Percentiles rank a stretch among this genome's conserved stretches.
Conservation (phyloP, 2,888 invertebrate species). For the Gryllus longicercus region DNA sequence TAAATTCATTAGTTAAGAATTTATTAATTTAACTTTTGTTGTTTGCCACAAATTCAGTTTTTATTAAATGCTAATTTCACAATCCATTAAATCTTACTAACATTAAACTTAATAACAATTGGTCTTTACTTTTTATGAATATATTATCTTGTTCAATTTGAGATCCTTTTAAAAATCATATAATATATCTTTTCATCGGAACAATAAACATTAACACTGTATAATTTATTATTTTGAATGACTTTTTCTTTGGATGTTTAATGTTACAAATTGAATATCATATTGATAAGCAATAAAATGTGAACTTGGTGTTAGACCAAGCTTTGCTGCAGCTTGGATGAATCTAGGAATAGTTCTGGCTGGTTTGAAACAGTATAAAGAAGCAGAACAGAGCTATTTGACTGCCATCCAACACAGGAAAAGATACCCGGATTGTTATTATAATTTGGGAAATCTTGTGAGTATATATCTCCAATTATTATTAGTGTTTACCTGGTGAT, state of each 20-base stretch:
- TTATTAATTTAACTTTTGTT: neutral
- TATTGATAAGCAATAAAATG: too few relatives aligned
- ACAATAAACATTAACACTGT: neutral
- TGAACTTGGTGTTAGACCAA: conserved; percentile 55
- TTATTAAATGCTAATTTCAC: neutral
- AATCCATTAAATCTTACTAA: neutral
- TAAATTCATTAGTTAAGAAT: too few relatives aligned
- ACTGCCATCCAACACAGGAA: conserved; percentile 72
- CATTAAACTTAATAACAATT: neutral
- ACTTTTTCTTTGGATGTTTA: neutral
- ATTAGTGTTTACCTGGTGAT: too few relatives aligned
- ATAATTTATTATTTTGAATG: neutral
- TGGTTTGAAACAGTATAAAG: conserved; percentile 62
- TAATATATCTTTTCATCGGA: neutral
- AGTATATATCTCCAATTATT: conserved; percentile 28
- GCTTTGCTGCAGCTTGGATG: conserved; percentile 98
- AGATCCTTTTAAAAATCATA: neutral
- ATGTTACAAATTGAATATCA: too few relatives aligned
- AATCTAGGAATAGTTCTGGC: conserved; percentile 92
- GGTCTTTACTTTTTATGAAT: neutral
- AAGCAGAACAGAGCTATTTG: conserved; percentile 75
- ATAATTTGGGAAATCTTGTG: conserved; percentile 93
- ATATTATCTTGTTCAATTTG: neutral
- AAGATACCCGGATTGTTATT: conserved; percentile 88
- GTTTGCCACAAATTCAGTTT: neutral